Conservation (phyloP, 2,797 vertebrate genomes). For the Gallinago stenura region DNA sequence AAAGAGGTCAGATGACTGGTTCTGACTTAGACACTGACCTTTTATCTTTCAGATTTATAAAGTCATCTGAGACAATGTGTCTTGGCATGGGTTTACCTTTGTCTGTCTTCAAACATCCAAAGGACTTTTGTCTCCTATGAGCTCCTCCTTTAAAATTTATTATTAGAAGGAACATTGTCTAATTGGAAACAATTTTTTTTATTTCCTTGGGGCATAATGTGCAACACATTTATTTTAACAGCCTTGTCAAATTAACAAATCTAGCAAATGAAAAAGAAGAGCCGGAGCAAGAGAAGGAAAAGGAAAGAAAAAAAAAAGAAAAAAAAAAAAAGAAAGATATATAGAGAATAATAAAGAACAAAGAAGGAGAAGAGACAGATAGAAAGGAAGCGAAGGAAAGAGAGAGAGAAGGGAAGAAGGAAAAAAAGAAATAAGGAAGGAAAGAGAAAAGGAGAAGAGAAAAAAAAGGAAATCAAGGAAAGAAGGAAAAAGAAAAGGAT, state of each 20-base stretch:
- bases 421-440: background rate
- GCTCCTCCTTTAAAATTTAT: background rate
- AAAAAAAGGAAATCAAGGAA: background rate
- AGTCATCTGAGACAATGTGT: background rate
- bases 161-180: background rate
- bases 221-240: background rate
- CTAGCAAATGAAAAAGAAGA: background rate
- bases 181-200: background rate
- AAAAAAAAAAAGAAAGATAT: background rate
- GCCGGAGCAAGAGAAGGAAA: background rate
- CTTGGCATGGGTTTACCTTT: background rate
- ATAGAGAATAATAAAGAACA: background rate
- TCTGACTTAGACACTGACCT: background rate
- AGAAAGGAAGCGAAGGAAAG: background rate
- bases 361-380: background rate
- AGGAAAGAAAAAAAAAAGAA: background rate
- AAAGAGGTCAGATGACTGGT: background rate
- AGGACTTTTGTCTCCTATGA: background rate
- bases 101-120: background rate
- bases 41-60: background rate
- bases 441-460: too few species aligned
- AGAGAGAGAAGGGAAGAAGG: background rate
- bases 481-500: background rate
- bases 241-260: background rate
- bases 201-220: fast-evolving